Evolutionary conservation across 2,888 invertebrate species (phyloP).

Genomic region (Cantharis rustica): DNA sequence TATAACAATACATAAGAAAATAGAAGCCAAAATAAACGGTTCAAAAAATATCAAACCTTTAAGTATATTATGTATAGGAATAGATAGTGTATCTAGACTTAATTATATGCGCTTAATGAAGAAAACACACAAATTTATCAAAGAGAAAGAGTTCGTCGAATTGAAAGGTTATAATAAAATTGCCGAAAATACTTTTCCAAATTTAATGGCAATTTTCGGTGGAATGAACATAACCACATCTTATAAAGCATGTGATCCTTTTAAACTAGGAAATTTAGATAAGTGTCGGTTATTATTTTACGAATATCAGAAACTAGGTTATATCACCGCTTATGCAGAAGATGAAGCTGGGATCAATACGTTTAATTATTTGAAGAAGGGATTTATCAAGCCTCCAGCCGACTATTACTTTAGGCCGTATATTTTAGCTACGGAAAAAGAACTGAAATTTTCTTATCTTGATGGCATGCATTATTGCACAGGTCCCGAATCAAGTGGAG

Average conservation of each 20-base stretch:
- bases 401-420: conserved; percentile 83
- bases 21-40: conserved; percentile 55
- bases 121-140: conserved; percentile 69
- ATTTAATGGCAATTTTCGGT: conserved; percentile 80
- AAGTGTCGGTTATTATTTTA: conserved; percentile 77
- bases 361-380: conserved; percentile 74
- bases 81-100: conserved; percentile 83
- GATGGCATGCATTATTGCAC: conserved; percentile 56
- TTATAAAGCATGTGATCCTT: conserved; percentile 59
- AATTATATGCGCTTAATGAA: conserved; percentile 80
- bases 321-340: conserved; percentile 81
- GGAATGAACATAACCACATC: conserved; percentile 62
- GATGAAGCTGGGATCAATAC: conserved; percentile 75
- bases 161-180: conserved; percentile 63
- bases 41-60: conserved; percentile 50
- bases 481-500: conserved; percentile 67
- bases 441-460: conserved; percentile 44
- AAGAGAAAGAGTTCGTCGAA: conserved; percentile 57
- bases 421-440: conserved; percentile 68
- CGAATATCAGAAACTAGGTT: conserved; percentile 70
- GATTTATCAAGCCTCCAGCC: conserved; percentile 75
- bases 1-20: conserved; percentile 56
- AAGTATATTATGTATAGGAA: conserved; percentile 78
- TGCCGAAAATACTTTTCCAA: conserved; percentile 90
- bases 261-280: conserved; percentile 63